These are phyloP conservation scores for Micronycteris hirsuta DNA, from an alignment of 2,113 vertebrate genomes.

Conservation along the genomic window DNA sequence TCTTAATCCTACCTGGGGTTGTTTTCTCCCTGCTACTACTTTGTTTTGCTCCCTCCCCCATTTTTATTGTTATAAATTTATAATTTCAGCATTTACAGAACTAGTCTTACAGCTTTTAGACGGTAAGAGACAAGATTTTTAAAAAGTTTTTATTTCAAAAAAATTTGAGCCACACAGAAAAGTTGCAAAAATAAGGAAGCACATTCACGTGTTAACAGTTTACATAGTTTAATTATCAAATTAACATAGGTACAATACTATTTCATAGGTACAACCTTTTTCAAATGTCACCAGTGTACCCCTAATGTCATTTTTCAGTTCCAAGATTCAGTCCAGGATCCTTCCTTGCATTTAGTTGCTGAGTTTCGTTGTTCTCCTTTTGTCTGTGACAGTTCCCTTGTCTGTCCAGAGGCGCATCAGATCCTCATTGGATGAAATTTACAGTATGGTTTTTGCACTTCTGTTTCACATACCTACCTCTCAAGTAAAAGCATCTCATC, in stretches of 20 bases:
- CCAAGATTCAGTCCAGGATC: neutral
- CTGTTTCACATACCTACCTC: neutral
- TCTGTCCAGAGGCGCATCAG: neutral
- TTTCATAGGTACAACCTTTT: neutral
- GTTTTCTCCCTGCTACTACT: neutral
- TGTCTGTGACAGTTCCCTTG: neutral
- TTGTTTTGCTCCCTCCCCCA: neutral
- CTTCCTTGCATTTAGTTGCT: neutral
- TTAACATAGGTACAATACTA: neutral
- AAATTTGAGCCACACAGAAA: neutral
- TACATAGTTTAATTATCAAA: neutral
- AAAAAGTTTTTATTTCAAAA: neutral
- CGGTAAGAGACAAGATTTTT: neutral
- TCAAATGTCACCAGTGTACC: neutral
- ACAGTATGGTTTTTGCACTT: neutral
- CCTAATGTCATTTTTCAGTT: neutral
- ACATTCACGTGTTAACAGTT: neutral
- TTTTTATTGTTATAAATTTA: neutral
- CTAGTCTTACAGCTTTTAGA: neutral
- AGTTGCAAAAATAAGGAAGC: neutral
- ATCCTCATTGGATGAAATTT: neutral
- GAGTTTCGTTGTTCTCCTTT: neutral
- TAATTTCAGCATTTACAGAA: neutral
- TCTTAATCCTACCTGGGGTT: neutral
- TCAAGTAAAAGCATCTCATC: neutral